Evolutionary conservation across 2,888 invertebrate species (phyloP).

Genomic region (Pseudoips prasinana): DNA sequence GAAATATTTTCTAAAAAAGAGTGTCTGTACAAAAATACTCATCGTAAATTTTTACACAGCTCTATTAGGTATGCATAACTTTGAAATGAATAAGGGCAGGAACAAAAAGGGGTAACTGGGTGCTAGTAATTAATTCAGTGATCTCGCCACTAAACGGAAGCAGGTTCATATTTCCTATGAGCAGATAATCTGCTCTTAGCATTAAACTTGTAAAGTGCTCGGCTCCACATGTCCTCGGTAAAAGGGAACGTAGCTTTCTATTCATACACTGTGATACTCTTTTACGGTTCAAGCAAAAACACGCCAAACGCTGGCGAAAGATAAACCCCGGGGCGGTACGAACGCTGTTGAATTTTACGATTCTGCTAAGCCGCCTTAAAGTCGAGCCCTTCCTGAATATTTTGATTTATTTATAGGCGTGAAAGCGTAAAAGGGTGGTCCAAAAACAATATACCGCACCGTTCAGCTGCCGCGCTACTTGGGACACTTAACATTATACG

Average conservation of each 20-base stretch:
- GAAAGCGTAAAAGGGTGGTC: conserved; percentile 77
- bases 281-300: conserved; percentile 78
- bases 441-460: conserved; percentile 74
- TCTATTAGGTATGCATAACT: too few relatives aligned
- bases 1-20: too few relatives aligned
- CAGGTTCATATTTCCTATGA: conserved; percentile 40
- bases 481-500: conserved; percentile 62
- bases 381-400: conserved; percentile 81
- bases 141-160: too few relatives aligned
- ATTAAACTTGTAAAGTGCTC: conserved; percentile 68
- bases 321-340: conserved; percentile 73
- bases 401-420: conserved; percentile 81
- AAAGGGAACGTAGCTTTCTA: conserved; percentile 73
- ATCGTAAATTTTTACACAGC: too few relatives aligned
- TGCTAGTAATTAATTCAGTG: too few relatives aligned
- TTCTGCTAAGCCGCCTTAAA: conserved; percentile 81
- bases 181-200: conserved; percentile 66
- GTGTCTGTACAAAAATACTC: too few relatives aligned
- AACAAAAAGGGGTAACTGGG: too few relatives aligned
- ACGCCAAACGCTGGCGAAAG: conserved; percentile 68
- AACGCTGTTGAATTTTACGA: conserved; percentile 81
- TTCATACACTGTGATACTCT: conserved; percentile 75
- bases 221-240: conserved; percentile 65
- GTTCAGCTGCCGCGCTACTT: conserved; percentile 55
- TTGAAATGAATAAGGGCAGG: too few relatives aligned